Percentiles rank a stretch among this genome's conserved stretches.
Evolutionary conservation across 1,140 invertebrate species (phyloP).

Genomic region (Drosophila nigrodunni): DNA sequence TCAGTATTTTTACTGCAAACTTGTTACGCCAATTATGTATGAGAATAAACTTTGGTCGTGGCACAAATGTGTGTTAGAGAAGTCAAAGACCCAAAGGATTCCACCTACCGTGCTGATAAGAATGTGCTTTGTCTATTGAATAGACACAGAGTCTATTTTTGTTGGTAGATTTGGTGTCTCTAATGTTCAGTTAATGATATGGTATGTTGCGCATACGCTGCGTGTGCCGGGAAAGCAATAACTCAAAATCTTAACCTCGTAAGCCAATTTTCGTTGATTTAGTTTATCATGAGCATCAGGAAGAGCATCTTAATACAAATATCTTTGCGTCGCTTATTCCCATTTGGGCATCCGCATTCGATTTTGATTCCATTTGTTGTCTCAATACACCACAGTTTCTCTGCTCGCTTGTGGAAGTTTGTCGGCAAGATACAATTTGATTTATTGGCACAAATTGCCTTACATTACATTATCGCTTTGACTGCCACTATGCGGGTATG

Average conservation of each 20-base stretch:
- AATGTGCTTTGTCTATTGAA: conserved; percentile 22
- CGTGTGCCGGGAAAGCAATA: conserved; percentile 60
- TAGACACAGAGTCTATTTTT: conserved; percentile 23
- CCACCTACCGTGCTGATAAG: background rate
- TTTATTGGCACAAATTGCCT: conserved; percentile 80
- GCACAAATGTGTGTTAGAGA: conserved; percentile 5
- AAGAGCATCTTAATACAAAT: conserved; percentile 59
- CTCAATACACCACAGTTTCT: conserved; percentile 33
- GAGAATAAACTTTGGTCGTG: background rate
- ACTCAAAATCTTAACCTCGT: conserved; percentile 75
- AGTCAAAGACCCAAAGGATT: conserved; percentile 1
- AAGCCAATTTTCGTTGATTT: conserved; percentile 83
- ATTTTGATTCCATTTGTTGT: conserved; percentile 75
- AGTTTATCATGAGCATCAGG: conserved; percentile 73
- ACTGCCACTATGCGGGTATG: conserved; percentile 42
- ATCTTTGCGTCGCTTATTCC: conserved; percentile 69
- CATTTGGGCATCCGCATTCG: conserved; percentile 55
- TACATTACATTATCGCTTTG: conserved; percentile 80
- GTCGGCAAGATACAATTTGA: conserved; percentile 67
- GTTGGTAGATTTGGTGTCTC: conserved; percentile 17
- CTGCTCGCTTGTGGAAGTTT: conserved; percentile 40
- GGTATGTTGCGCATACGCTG: conserved; percentile 73
- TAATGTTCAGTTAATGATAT: conserved; percentile 59
- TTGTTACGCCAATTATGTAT: conserved; percentile 57
- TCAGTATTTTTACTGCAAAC: conserved; percentile 57